A percentile compares a stretch with the other conserved stretches of the same genome.
These are phyloP conservation scores for Lindbergichthys nudifrons DNA, from an alignment of 2,797 vertebrate species.

Conservation along the genomic window DNA sequence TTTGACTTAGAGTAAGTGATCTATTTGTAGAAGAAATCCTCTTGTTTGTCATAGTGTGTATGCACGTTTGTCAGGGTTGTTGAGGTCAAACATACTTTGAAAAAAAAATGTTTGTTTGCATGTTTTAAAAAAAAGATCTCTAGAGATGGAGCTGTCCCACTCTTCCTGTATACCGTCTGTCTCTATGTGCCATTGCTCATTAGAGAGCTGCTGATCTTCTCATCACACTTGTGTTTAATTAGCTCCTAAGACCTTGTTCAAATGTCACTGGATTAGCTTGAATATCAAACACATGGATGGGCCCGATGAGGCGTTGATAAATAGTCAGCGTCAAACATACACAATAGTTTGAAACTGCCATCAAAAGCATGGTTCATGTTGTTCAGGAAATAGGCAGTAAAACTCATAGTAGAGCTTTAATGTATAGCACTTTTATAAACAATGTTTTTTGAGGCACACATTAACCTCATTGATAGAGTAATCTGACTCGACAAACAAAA, in stretches of 20 bases:
- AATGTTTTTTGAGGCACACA: too few relatives aligned
- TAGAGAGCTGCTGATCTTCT: constrained; percentile 64
- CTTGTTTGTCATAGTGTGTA: constrained; percentile 23
- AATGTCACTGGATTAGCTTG: constrained; percentile 63
- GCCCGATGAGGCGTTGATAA: constrained; percentile 29
- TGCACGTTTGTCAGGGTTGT: constrained; percentile 24
- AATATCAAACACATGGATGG: constrained; percentile 26
- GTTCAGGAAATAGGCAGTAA: background rate
- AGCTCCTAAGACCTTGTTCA: constrained; percentile 58
- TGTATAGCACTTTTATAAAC: too few relatives aligned
- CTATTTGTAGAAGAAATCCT: constrained; percentile 29
- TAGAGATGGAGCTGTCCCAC: constrained; percentile 2
- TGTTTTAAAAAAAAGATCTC: background rate
- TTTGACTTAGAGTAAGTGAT: constrained; percentile 38
- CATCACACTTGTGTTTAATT: constrained; percentile 65
- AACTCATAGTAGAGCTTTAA: too few relatives aligned
- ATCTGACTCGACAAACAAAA: background rate
- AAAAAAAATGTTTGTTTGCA: constrained; percentile 17
- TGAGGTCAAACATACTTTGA: background rate
- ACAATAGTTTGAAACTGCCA: background rate
- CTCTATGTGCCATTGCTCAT: constrained; percentile 51
- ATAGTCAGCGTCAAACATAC: constrained; percentile 17
- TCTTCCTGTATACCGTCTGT: constrained; percentile 19
- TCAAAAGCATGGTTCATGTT: background rate
- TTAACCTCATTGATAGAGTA: background rate